Evolutionary conservation across 1,140 invertebrate genomes (phyloP).

Genomic region (Eurosta solidaginis): DNA sequence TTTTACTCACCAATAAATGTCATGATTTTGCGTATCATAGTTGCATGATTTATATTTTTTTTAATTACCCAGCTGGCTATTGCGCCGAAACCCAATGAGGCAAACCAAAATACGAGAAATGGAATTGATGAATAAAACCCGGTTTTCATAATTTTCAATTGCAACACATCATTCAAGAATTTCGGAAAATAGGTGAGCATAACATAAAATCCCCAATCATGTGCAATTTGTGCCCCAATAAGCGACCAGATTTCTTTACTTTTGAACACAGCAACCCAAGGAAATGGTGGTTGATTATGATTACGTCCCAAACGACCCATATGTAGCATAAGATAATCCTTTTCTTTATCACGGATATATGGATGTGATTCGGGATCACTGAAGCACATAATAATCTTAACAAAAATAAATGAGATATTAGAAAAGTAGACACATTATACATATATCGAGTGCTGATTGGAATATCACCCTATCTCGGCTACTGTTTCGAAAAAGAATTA

Average conservation of each 20-base stretch:
- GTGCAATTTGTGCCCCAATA: conserved; percentile 75
- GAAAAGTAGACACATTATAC: background rate
- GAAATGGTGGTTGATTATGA: conserved; percentile 66
- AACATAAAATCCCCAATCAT: conserved; percentile 95
- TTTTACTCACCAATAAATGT: conserved; percentile 68
- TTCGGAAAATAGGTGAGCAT: conserved; percentile 90
- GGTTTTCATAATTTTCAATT: conserved; percentile 78
- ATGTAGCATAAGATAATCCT: conserved; percentile 72
- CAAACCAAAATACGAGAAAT: conserved; percentile 75
- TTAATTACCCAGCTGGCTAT: conserved; percentile 71
- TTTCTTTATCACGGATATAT: conserved; percentile 79
- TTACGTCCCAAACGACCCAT: conserved; percentile 61
- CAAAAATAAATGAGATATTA: conserved; percentile 45
- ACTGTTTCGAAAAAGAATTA: too few relatives aligned
- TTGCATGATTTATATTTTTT: conserved; percentile 64
- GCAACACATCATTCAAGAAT: conserved; percentile 87
- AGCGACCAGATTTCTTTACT: conserved; percentile 77
- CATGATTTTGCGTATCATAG: conserved; percentile 72
- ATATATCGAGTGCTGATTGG: background rate
- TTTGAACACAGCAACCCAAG: conserved; percentile 75
- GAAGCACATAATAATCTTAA: conserved; percentile 69
- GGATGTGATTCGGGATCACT: conserved; percentile 81
- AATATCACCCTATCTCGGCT: too few relatives aligned
- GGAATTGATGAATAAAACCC: conserved; percentile 72
- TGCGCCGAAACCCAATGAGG: conserved; percentile 69